Evolutionary conservation across 1,140 invertebrate species (phyloP).

Genomic region (Trachelipus rathkii): DNA sequence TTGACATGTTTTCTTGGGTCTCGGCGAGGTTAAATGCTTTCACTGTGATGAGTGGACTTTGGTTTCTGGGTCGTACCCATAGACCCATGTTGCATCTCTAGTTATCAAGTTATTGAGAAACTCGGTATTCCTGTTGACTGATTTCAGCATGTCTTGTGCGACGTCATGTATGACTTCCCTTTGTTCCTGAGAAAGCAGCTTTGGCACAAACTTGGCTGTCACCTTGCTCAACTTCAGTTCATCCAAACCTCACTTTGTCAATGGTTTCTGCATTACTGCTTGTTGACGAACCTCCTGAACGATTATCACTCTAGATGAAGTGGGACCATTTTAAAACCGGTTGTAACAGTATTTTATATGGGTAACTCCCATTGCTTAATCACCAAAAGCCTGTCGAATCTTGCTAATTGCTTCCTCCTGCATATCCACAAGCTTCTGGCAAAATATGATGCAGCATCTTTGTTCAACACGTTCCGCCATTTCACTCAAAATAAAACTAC

Average conservation of each 20-base stretch:
- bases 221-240: neutral
- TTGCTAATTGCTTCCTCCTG: no score
- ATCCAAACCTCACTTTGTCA: neutral
- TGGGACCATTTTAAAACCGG: neutral
- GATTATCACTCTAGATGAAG: neutral
- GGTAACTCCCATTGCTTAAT: no score
- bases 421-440: no score
- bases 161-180: neutral
- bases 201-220: neutral
- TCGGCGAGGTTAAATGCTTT: slow-evolving; percentile 17
- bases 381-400: no score
- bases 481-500: no score
- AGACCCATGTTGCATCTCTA: neutral
- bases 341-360: no score
- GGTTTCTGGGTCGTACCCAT: slow-evolving; percentile 22
- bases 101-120: neutral
- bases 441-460: no score
- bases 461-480: no score
- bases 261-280: neutral
- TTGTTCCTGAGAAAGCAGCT: neutral
- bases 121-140: slow-evolving; percentile 13
- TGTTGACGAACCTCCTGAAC: neutral
- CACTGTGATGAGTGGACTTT: neutral
- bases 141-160: slow-evolving; percentile 18
- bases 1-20: slow-evolving; percentile 3